phyloP scores from a whole-genome alignment of 2,888 invertebrate genomes.

The Rhorus exstirpatorius region DNA sequence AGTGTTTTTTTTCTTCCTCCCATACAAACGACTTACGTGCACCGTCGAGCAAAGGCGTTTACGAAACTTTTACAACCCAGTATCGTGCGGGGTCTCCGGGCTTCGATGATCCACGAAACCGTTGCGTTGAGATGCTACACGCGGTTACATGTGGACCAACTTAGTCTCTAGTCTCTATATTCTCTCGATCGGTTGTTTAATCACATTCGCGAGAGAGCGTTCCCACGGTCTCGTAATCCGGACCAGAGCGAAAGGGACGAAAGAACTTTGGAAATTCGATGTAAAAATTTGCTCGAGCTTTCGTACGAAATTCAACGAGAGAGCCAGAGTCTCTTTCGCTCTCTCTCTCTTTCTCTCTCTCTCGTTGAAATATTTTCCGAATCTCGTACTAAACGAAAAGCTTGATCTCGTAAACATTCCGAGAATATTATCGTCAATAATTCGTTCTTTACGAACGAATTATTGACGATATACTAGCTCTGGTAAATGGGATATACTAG shows the following conservation, averaged over 20 bases:
- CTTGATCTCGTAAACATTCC: constrained; percentile 46
- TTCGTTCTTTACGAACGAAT: constrained; percentile 52
- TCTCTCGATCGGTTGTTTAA: too few relatives aligned
- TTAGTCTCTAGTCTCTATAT: too few relatives aligned
- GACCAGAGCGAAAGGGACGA: constrained; percentile 11
- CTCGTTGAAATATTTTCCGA: too few relatives aligned
- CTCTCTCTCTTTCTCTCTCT: too few relatives aligned
- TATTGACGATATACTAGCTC: neutral
- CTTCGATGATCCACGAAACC: constrained; percentile 64
- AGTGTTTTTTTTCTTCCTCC: constrained; percentile 33
- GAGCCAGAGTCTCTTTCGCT: neutral
- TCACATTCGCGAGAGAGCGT: too few relatives aligned
- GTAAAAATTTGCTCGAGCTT: constrained; percentile 57
- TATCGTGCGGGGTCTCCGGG: constrained; percentile 45
- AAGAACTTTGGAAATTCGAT: constrained; percentile 41
- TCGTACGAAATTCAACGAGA: constrained; percentile 46
- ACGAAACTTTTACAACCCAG: constrained; percentile 62
- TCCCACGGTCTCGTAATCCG: constrained; percentile 14
- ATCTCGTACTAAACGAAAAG: constrained; percentile 10
- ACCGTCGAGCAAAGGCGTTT: constrained; percentile 33
- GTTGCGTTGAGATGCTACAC: constrained; percentile 44
- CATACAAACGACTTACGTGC: constrained; percentile 28
- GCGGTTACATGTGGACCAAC: constrained; percentile 40
- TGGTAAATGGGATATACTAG: constrained; percentile 7
- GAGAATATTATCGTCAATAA: constrained; percentile 33